phyloP scores from a whole-genome alignment of 2,888 invertebrate species.

The Oligia fasciuncula region DNA sequence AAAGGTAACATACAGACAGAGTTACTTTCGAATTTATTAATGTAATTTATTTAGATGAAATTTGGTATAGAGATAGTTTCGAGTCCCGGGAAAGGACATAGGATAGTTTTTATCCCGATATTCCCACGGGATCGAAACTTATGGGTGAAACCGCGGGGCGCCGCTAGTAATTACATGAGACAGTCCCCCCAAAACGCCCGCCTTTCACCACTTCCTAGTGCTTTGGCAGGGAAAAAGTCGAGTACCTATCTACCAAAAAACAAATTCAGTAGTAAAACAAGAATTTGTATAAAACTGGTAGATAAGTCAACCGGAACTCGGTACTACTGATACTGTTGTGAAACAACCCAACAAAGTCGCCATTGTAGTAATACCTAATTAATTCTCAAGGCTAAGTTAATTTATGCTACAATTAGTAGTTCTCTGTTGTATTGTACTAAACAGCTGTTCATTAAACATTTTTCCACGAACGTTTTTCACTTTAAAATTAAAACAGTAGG shows the following conservation, averaged over 20 bases:
- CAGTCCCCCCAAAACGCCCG: no score
- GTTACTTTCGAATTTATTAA: no score
- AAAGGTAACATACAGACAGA: no score
- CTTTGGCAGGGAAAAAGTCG: no score
- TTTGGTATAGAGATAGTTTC: no score
- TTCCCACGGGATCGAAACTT: no score
- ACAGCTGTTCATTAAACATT: conserved; percentile 27
- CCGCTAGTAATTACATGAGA: no score
- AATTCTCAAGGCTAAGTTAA: conserved; percentile 38
- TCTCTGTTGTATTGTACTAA: neutral
- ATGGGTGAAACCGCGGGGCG: no score
- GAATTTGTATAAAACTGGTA: neutral
- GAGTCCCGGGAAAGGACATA: no score
- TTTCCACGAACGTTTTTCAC: conserved; percentile 13
- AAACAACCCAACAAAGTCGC: conserved; percentile 6
- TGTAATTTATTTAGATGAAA: no score
- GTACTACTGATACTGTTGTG: neutral
- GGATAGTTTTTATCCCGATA: no score
- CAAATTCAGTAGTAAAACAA: neutral
- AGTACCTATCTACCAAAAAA: neutral
- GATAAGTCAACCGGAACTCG: neutral
- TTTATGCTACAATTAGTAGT: conserved; percentile 25
- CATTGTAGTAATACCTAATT: conserved; percentile 24
- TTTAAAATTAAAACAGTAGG: neutral
- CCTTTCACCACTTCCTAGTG: no score